Percentiles rank a stretch among this genome's conserved stretches.
These are phyloP conservation scores for Hybos culiciformis DNA, from an alignment of 2,888 invertebrate species.

Conservation along the genomic window DNA sequence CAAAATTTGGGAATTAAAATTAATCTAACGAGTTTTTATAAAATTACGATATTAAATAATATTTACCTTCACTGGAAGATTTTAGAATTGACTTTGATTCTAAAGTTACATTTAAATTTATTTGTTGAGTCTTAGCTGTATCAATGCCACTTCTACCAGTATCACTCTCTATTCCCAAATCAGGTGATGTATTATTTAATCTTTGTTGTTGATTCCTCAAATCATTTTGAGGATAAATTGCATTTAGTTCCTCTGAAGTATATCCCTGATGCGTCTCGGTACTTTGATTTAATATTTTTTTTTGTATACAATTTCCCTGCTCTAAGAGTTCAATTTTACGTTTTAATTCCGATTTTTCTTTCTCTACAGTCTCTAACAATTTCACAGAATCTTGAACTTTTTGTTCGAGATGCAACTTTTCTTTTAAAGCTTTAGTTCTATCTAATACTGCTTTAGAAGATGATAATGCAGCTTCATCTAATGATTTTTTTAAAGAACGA, in stretches of 20 bases:
- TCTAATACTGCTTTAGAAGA: constrained; percentile 62
- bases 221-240: constrained; percentile 3
- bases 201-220: constrained; percentile 16
- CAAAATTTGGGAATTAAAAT: too few relatives aligned
- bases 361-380: constrained; percentile 19
- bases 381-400: constrained; percentile 22
- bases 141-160: constrained; percentile 47
- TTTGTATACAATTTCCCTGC: constrained; percentile 29
- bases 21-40: too few relatives aligned
- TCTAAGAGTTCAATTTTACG: constrained; percentile 13
- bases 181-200: constrained; percentile 54
- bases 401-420: constrained; percentile 49
- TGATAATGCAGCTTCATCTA: constrained; percentile 58
- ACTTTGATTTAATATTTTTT: constrained; percentile 24
- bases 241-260: constrained; percentile 36
- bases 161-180: constrained; percentile 83
- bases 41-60: too few relatives aligned
- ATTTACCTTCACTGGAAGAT: constrained; percentile 3
- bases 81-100: neutral
- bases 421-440: constrained; percentile 57
- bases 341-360: constrained; percentile 26
- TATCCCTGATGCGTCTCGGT: constrained; percentile 35
- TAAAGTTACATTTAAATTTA: constrained; percentile 6
- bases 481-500: constrained; percentile 46
- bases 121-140: constrained; percentile 20